These are phyloP conservation scores for Campaea margaritaria DNA, from an alignment of 2,888 invertebrate genomes.

Conservation along the genomic window DNA sequence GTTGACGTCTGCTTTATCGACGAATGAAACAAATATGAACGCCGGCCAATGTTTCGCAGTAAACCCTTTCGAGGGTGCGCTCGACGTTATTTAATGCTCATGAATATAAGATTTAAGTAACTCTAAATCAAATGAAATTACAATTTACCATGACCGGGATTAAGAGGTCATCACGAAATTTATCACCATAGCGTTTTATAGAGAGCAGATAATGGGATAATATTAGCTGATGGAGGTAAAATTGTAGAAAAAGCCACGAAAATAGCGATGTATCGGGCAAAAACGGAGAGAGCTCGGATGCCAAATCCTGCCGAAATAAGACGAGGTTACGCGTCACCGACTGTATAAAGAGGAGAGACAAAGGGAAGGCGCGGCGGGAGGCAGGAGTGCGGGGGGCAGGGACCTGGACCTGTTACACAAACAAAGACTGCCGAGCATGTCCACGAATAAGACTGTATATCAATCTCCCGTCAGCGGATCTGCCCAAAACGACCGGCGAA, in stretches of 20 bases:
- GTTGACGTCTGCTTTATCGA: conserved; percentile 38
- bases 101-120: conserved; percentile 34
- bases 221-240: conserved; percentile 26
- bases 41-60: conserved; percentile 26
- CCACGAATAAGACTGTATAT: conserved; percentile 81
- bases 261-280: conserved; percentile 53
- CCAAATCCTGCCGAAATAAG: conserved; percentile 73
- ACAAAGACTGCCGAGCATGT: conserved; percentile 82
- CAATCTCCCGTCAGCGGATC: conserved; percentile 82
- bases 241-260: conserved; percentile 44
- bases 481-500: conserved; percentile 79
- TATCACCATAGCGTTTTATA: conserved; percentile 19
- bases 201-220: conserved; percentile 2
- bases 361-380: conserved; percentile 64
- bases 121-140: conserved; percentile 33
- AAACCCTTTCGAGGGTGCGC: conserved; percentile 24
- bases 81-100: conserved; percentile 22
- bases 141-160: conserved; percentile 33
- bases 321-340: conserved; percentile 69
- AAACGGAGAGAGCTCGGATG: conserved; percentile 57
- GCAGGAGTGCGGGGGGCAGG: conserved; percentile 48
- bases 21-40: conserved; percentile 31
- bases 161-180: conserved; percentile 32
- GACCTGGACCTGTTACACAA: conserved; percentile 74
- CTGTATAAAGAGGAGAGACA: conserved; percentile 79